Conservation (phyloP, 2,888 invertebrate species). For the Carterocephalus palaemon region DNA sequence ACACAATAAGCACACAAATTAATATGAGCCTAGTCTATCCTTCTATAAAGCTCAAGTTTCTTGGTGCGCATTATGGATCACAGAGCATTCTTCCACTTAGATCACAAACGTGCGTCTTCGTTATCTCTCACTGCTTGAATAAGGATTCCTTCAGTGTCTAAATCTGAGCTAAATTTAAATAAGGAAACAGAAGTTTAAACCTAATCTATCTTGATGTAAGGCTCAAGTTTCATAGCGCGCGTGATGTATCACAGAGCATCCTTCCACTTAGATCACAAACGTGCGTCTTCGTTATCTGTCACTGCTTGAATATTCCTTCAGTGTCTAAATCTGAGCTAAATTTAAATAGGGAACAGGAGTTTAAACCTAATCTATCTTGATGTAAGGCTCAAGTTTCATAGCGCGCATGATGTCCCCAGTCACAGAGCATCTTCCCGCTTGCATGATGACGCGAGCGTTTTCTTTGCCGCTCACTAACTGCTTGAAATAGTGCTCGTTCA, state of each 20-base stretch:
- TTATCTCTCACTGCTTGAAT: slow-evolving; percentile 64
- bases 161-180: too few species aligned
- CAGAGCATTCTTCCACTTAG: slow-evolving; percentile 70
- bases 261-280: slow-evolving; percentile 65
- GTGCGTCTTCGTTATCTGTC: slow-evolving; percentile 60
- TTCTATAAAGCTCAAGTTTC: slow-evolving; percentile 72
- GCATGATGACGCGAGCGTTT: slow-evolving; percentile 62
- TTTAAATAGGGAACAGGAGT: too few species aligned
- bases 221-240: slow-evolving; percentile 74
- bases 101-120: slow-evolving; percentile 63
- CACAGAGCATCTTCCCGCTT: slow-evolving; percentile 71
- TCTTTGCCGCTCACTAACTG: slow-evolving; percentile 64
- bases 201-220: slow-evolving; percentile 62
- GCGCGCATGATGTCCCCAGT: slow-evolving; percentile 75
- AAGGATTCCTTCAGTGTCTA: slow-evolving; percentile 67
- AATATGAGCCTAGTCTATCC: slow-evolving; percentile 53
- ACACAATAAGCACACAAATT: too few species aligned
- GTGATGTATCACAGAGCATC: slow-evolving; percentile 74
- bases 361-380: slow-evolving; percentile 48
- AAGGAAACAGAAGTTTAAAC: neutral
- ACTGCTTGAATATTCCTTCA: slow-evolving; percentile 69
- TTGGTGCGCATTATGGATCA: slow-evolving; percentile 74
- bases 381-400: slow-evolving; percentile 74
- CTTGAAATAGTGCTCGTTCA: slow-evolving; percentile 66
- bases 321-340: too few species aligned